Evolutionary conservation across 2,888 invertebrate species (phyloP).

Genomic region (Sinhomidia bicolor): DNA sequence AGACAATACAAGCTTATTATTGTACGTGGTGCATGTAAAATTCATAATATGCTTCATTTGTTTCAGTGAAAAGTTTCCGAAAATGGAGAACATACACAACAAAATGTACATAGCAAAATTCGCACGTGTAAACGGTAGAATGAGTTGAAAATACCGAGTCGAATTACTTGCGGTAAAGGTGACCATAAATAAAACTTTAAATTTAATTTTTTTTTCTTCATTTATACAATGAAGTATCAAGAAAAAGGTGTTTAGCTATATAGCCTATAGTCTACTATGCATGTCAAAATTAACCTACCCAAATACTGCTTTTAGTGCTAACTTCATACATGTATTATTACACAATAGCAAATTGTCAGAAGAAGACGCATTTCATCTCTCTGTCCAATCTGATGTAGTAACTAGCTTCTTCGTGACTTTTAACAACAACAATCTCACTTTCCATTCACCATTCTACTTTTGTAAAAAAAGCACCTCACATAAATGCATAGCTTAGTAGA

Average conservation of each 20-base stretch:
- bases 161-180: conserved; percentile 42
- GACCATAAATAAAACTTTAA: conserved; percentile 50
- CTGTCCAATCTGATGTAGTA: no score
- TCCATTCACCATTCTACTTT: neutral
- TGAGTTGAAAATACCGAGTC: neutral
- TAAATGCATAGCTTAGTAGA: neutral
- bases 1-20: neutral
- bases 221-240: no score
- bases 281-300: no score
- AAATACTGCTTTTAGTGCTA: no score
- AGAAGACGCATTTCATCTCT: no score
- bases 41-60: neutral
- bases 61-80: neutral
- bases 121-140: neutral
- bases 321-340: no score
- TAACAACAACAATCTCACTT: neutral
- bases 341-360: neutral
- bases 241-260: no score
- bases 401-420: neutral
- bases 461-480: neutral
- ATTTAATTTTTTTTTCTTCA: neutral
- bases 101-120: no score
- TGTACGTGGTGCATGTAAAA: no score
- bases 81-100: conserved; percentile 45
- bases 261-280: no score